phyloP scores from a whole-genome alignment of 2,888 invertebrate genomes.

The Chrysina gloriosa region DNA sequence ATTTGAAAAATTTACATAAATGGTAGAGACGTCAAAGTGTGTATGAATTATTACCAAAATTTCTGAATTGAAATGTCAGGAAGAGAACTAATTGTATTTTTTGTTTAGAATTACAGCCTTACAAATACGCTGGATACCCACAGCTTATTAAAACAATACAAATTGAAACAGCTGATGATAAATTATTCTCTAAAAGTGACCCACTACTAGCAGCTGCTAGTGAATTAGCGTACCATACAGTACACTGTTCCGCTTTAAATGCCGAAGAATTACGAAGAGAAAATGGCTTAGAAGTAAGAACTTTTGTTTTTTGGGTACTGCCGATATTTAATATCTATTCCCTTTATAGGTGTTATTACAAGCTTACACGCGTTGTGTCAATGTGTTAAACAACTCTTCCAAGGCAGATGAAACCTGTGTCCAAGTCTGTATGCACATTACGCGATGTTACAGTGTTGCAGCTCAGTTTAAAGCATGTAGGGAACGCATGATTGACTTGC shows the following conservation, averaged over 20 bases:
- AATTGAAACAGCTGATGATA: slow-evolving; percentile 92
- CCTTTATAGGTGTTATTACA: slow-evolving; percentile 76
- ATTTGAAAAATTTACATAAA: too few relatives aligned
- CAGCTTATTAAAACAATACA: slow-evolving; percentile 95
- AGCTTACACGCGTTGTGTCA: slow-evolving; percentile 94
- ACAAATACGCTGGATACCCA: slow-evolving; percentile 99
- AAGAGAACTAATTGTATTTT: too few relatives aligned
- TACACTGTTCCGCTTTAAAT: slow-evolving; percentile 95
- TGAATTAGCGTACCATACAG: slow-evolving; percentile 95
- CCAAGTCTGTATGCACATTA: slow-evolving; percentile 91
- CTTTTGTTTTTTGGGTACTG: neutral
- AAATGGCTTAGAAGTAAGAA: slow-evolving; percentile 83
- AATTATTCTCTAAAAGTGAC: slow-evolving; percentile 87
- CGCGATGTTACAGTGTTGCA: slow-evolving; percentile 94
- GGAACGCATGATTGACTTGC: slow-evolving; percentile 86
- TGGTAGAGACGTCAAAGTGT: too few relatives aligned
- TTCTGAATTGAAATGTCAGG: too few relatives aligned
- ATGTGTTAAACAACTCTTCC: slow-evolving; percentile 85
- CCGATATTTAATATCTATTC: neutral
- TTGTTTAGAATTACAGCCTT: slow-evolving; percentile 84
- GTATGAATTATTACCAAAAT: too few relatives aligned
- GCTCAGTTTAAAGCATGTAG: slow-evolving; percentile 93
- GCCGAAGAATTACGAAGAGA: slow-evolving; percentile 97
- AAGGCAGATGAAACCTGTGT: slow-evolving; percentile 84
- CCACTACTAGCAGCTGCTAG: slow-evolving; percentile 91